phyloP scores from a whole-genome alignment of 2,888 invertebrate species.

The Heliothis peltigera region DNA sequence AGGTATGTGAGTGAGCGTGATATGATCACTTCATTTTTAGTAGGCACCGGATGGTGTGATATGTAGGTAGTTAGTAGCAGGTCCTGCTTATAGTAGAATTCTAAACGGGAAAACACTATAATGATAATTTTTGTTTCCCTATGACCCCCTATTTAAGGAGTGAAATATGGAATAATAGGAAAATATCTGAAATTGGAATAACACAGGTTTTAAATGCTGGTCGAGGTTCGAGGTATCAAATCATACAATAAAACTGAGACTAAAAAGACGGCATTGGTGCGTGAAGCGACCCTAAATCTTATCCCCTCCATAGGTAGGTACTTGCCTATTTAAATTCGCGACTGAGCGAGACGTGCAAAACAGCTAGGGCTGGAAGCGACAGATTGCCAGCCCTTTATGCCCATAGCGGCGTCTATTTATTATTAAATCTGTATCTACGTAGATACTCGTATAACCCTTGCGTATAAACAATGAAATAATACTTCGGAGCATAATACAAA shows the following conservation, averaged over 20 bases:
- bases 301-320: neutral
- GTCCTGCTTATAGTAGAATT: no score
- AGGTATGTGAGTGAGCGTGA: constrained; percentile 10
- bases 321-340: constrained; percentile 17
- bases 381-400: constrained; percentile 30
- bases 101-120: no score
- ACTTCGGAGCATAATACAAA: no score
- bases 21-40: constrained; percentile 10
- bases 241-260: neutral
- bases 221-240: neutral
- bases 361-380: constrained; percentile 24
- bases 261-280: constrained; percentile 1
- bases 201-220: no score
- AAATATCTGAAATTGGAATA: no score
- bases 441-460: neutral
- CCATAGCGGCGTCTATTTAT: constrained; percentile 1
- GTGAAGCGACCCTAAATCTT: neutral
- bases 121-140: no score
- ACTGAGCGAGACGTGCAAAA: constrained; percentile 4
- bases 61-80: no score
- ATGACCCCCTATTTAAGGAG: no score
- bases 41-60: neutral
- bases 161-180: no score
- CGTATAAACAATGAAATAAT: neutral
- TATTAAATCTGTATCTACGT: neutral